Evolutionary conservation across 2,888 invertebrate species (phyloP), one percentile per base, ranked within the genome.

Genomic region (Leptodirus hochenwartii): DNA sequence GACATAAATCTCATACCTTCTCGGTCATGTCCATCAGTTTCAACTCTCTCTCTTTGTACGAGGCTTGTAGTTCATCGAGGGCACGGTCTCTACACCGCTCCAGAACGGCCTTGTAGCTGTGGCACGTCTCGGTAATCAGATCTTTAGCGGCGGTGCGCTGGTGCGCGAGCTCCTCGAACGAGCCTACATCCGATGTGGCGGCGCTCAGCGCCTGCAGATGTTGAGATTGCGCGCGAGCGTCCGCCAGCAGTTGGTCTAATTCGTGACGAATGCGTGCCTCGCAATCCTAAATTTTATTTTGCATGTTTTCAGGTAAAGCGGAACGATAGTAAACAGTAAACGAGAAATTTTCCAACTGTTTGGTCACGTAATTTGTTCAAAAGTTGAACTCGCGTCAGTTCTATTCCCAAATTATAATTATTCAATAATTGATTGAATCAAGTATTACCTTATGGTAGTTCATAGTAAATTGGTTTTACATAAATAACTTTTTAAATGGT

Each of bases 111-210:
- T 79, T 80, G 48, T 76, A 82, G 46, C 73, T 75, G 47, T 74
- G 73, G 51, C 68, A 80, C 24, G 81, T 71, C 46, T 82, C 81
- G 37, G 74, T 71, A 41, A 91, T 84, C 36, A 80, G 63, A 47
- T 72, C 73, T 45, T 76, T 78, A 16, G 85, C 87, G 43, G 78
- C 74, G 47, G 88, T 87, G 39, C 81, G 74, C 50, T 88, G 85
- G 44, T 74, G 67, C 52, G 90, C 85, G 37, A 91, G 58, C 43
- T 90, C 90, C 36, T 77, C 78, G 30, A 91, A 62, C 16, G 80
- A 74, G 47, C 71, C 78, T 43, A 80, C 77, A 33, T 90, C 58
- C 43, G 70, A 71, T 13, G 67, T 65, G 26, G 79, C 74, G 16
- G 78, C 72, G 45, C 75, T 75, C 43, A 76, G 74, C 46, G 84